These are phyloP conservation scores for Helicoverpa armigera DNA, from an alignment of 1,140 invertebrate genomes.

Conservation along the genomic window DNA sequence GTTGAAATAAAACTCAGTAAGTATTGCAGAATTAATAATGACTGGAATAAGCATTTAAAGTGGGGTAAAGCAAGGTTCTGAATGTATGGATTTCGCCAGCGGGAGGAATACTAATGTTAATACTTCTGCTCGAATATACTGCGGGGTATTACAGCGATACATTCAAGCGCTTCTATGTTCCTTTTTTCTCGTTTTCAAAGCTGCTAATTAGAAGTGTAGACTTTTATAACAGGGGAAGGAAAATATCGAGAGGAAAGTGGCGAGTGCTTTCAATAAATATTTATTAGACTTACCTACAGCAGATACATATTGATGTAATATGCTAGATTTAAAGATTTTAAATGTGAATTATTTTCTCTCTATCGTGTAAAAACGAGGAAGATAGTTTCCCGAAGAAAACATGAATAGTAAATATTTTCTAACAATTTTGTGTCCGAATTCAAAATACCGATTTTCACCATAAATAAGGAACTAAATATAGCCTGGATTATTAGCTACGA, in stretches of 20 bases:
- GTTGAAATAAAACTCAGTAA: not conserved
- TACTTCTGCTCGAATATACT: not conserved
- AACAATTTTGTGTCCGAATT: too few relatives aligned
- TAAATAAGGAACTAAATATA: too few relatives aligned
- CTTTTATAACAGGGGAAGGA: not conserved
- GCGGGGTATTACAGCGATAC: conserved; percentile 1
- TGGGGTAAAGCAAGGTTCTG: not conserved
- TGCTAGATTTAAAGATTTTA: too few relatives aligned
- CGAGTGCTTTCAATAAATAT: too few relatives aligned
- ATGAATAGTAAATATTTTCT: too few relatives aligned
- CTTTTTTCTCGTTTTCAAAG: not conserved
- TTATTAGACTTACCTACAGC: too few relatives aligned
- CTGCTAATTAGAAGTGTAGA: not conserved
- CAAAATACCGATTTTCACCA: too few relatives aligned
- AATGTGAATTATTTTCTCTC: too few relatives aligned
- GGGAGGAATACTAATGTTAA: conserved; percentile 1
- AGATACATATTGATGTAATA: too few relatives aligned
- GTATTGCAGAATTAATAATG: not conserved
- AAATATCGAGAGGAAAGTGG: not conserved
- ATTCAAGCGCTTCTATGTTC: not conserved
- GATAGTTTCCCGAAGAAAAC: too few relatives aligned
- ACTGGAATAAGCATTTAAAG: conserved; percentile 12
- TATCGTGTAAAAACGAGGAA: too few relatives aligned
- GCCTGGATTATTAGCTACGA: too few relatives aligned
- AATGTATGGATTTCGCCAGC: not conserved